Evolutionary conservation across 1,140 invertebrate species (phyloP).

Genomic region (Caenorhabditis briggsae): DNA sequence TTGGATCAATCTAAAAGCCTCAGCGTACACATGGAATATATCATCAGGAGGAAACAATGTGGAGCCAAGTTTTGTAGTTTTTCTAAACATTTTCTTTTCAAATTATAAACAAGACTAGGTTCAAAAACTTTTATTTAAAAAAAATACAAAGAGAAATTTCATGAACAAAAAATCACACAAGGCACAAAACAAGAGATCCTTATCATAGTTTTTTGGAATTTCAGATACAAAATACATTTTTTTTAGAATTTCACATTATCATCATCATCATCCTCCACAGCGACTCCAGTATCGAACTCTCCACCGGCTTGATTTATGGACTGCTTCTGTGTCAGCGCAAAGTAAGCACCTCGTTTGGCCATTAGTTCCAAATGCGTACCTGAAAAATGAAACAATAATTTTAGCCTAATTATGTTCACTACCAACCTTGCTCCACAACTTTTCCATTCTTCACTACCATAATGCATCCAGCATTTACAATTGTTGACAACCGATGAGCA

Average conservation of each 20-base stretch:
- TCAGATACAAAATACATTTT: background rate
- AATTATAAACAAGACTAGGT: too few relatives aligned
- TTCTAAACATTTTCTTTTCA: too few relatives aligned
- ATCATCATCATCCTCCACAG: slow-evolving; percentile 34
- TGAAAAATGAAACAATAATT: slow-evolving; percentile 79
- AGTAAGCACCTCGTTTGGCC: slow-evolving; percentile 85
- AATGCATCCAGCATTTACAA: slow-evolving; percentile 75
- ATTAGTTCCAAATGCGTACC: slow-evolving; percentile 88
- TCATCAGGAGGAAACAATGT: too few relatives aligned
- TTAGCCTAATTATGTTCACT: background rate
- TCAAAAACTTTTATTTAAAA: too few relatives aligned
- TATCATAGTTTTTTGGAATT: background rate
- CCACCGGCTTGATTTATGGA: slow-evolving; percentile 22
- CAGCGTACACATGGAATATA: too few relatives aligned
- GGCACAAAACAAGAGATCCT: background rate
- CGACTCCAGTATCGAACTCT: background rate
- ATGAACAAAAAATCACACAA: background rate
- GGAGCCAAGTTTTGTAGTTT: too few relatives aligned
- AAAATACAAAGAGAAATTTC: too few relatives aligned
- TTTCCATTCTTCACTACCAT: slow-evolving; percentile 78
- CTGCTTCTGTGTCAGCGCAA: slow-evolving; percentile 80
- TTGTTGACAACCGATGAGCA: slow-evolving; percentile 80
- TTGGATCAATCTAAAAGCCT: too few relatives aligned
- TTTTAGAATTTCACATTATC: slow-evolving; percentile 44
- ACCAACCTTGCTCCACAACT: slow-evolving; percentile 77